Evolutionary conservation across 1,140 invertebrate genomes (phyloP).

Genomic region (Pomacea maculata): DNA sequence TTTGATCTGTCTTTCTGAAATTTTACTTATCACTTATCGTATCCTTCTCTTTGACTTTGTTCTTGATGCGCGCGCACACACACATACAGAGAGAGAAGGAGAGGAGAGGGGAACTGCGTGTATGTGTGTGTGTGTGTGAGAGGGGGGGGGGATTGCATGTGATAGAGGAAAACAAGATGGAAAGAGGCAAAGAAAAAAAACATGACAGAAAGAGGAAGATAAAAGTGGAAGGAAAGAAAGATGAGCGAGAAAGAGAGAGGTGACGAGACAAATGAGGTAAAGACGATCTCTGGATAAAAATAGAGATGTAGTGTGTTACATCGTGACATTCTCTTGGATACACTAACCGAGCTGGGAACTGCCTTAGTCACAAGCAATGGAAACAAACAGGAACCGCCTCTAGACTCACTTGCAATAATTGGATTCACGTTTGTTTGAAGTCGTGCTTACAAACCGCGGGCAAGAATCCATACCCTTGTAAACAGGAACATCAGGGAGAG

Average conservation of each 20-base stretch:
- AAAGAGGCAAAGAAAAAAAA: background rate
- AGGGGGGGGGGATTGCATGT: background rate
- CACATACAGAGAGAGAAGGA: conserved; percentile 4
- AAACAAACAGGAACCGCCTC: conserved; percentile 4
- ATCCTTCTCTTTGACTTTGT: background rate
- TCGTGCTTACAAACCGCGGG: too few species aligned
- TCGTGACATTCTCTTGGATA: background rate
- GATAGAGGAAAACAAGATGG: background rate
- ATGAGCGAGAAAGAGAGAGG: too few species aligned
- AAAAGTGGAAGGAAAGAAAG: too few species aligned
- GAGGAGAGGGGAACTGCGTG: background rate
- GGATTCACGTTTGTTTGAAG: too few species aligned
- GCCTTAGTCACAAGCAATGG: background rate
- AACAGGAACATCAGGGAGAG: too few species aligned
- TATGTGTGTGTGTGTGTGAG: background rate
- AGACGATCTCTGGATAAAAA: too few species aligned
- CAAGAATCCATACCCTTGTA: too few species aligned
- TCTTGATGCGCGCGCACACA: background rate
- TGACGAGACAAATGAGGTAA: too few species aligned
- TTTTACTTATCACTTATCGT: background rate
- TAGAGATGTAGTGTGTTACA: too few species aligned
- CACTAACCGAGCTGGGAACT: too few species aligned
- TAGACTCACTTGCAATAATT: too few species aligned
- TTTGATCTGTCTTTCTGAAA: too few species aligned
- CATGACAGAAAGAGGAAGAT: background rate